These are phyloP conservation scores for Hylyphantes graminicola DNA, from an alignment of 1,140 invertebrate genomes.

Conservation along the genomic window DNA sequence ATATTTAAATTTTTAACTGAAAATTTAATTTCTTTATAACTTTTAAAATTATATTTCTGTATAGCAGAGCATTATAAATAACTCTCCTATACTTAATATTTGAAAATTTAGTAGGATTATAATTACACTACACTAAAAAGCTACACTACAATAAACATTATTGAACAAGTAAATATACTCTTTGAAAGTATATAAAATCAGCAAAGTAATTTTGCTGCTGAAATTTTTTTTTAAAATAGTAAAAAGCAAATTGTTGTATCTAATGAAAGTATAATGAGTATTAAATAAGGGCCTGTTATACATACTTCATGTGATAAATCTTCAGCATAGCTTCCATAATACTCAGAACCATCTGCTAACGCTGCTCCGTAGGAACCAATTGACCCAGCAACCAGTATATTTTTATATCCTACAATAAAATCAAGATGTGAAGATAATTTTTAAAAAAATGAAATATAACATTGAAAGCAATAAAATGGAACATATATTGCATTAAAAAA, in stretches of 20 bases:
- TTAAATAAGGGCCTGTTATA: background rate
- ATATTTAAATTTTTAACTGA: too few species aligned
- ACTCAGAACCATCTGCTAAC: conserved; percentile 89
- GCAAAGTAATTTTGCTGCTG: background rate
- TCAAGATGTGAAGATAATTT: background rate
- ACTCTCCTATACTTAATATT: too few species aligned
- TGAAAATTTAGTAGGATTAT: too few species aligned
- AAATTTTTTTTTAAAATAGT: too few species aligned
- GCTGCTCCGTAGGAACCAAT: conserved; percentile 91
- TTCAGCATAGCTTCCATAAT: conserved; percentile 83
- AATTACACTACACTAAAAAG: too few species aligned
- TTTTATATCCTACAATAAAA: conserved; percentile 27
- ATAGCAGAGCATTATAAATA: too few species aligned
- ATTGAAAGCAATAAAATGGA: background rate
- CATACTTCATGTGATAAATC: conserved; percentile 73
- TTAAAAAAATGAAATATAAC: background rate
- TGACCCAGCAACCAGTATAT: conserved; percentile 74
- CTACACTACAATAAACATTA: too few species aligned
- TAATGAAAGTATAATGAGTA: background rate
- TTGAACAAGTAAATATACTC: too few species aligned
- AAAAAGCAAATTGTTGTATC: background rate
- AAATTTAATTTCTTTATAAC: too few species aligned
- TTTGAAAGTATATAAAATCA: background rate
- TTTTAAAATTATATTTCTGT: too few species aligned
- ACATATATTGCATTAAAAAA: background rate